Evolutionary conservation across 2,113 vertebrate species (phyloP).

Genomic region (Melanerpes aurifrons): DNA sequence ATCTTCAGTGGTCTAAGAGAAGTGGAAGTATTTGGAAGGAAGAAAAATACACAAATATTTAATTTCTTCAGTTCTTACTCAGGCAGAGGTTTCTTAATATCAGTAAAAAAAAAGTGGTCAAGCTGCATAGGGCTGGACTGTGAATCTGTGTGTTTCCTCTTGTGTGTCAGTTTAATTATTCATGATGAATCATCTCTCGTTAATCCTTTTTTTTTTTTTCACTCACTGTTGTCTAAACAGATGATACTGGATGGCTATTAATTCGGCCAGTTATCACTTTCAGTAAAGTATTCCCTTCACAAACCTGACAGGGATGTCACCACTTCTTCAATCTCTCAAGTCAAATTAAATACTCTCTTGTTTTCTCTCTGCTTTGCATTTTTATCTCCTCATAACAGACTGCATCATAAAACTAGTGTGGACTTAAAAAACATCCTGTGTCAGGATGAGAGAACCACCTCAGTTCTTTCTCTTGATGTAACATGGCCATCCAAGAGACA

Average conservation of each 20-base stretch:
- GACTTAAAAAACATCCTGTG: neutral
- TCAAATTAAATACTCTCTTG: slow-evolving; percentile 6
- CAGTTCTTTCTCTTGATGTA: neutral
- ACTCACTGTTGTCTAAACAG: slow-evolving; percentile 20
- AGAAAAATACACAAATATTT: neutral
- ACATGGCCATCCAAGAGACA: neutral
- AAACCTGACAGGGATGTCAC: slow-evolving; percentile 5
- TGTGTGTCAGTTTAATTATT: slow-evolving; percentile 9
- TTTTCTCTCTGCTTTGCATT: slow-evolving; percentile 31
- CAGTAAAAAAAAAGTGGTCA: neutral
- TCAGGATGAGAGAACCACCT: neutral
- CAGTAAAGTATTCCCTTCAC: slow-evolving; percentile 13
- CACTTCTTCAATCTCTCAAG: slow-evolving; percentile 3
- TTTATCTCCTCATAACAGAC: slow-evolving; percentile 39
- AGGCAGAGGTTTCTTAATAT: neutral
- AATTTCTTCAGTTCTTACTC: neutral
- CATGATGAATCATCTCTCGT: neutral
- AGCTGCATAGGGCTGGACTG: neutral
- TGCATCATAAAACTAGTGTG: neutral
- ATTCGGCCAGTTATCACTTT: slow-evolving; percentile 43
- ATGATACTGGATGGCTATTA: neutral
- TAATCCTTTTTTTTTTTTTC: neutral
- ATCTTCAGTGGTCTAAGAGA: neutral
- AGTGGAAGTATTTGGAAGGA: neutral
- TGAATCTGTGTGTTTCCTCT: neutral